phyloP scores from a whole-genome alignment of 2,113 vertebrate species.

The Perca flavescens region DNA sequence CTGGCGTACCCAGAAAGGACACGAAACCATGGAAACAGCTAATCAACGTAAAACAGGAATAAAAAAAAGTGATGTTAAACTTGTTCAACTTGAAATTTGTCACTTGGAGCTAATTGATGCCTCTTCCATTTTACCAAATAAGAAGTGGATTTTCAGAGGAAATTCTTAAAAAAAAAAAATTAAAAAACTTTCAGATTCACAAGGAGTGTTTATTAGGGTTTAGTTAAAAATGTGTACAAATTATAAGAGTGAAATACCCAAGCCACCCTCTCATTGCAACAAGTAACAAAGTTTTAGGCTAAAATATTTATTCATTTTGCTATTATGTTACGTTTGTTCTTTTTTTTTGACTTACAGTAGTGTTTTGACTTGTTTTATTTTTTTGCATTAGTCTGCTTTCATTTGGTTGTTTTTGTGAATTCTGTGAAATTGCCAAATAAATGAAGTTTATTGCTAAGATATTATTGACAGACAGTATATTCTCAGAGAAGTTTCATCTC shows the following conservation, averaged over 20 bases:
- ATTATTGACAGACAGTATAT: background rate
- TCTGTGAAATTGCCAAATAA: background rate
- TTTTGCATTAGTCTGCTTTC: background rate
- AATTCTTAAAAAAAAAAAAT: background rate
- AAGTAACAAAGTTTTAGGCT: background rate
- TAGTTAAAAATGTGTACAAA: background rate
- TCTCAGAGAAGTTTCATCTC: background rate
- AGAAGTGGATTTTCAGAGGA: background rate
- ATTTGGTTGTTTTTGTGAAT: background rate
- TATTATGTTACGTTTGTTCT: background rate
- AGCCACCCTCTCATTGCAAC: background rate
- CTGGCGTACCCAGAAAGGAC: conserved; percentile 37
- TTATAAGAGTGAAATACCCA: background rate
- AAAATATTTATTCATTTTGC: background rate
- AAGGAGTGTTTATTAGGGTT: background rate
- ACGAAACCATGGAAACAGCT: conserved; percentile 1
- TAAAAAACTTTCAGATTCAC: background rate
- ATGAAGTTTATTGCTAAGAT: background rate
- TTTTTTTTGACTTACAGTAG: background rate
- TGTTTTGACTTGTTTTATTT: background rate
- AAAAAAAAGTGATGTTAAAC: background rate
- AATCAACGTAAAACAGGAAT: background rate
- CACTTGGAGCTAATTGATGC: background rate
- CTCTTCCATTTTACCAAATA: background rate
- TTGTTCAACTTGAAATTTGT: background rate